A percentile compares a stretch with the other conserved stretches of the same genome.
phyloP scores from a whole-genome alignment of 2,888 invertebrate genomes.

The Anthophora plumipes region DNA sequence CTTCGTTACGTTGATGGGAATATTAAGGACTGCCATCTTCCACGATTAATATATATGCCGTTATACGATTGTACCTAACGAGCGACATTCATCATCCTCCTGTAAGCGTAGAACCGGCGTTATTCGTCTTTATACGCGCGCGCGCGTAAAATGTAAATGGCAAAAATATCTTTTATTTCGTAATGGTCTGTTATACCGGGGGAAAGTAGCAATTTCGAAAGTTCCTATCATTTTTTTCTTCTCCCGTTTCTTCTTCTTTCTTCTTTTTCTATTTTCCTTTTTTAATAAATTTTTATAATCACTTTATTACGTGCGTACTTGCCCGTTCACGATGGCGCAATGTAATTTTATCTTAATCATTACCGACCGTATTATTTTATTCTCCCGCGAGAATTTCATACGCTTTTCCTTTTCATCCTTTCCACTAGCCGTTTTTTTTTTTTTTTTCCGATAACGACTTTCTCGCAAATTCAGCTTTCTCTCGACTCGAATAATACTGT shows the following conservation, averaged over 20 bases:
- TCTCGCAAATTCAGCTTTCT: conserved; percentile 8
- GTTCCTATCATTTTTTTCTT: background rate
- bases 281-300: conserved; percentile 4
- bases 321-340: background rate
- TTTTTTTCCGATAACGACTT: conserved; percentile 17
- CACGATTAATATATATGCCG: conserved; percentile 25
- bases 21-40: conserved; percentile 38
- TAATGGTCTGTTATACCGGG: background rate
- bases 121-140: no score
- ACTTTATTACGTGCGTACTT: background rate
- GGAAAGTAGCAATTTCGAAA: conserved; percentile 3
- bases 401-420: conserved; percentile 20
- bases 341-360: conserved; percentile 3
- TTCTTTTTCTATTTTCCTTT: no score
- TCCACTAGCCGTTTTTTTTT: background rate
- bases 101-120: background rate
- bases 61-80: background rate
- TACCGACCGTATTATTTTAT: conserved; percentile 15
- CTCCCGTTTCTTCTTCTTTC: no score
- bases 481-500: background rate
- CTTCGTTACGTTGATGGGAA: conserved; percentile 52
- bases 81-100: background rate
- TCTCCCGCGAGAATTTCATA: conserved; percentile 5
- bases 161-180: background rate
- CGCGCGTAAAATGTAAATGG: conserved; percentile 5